Base-by-base conservation (phyloP, 2,113 vertebrate species). In the Amblyopsis rosae region DNA sequence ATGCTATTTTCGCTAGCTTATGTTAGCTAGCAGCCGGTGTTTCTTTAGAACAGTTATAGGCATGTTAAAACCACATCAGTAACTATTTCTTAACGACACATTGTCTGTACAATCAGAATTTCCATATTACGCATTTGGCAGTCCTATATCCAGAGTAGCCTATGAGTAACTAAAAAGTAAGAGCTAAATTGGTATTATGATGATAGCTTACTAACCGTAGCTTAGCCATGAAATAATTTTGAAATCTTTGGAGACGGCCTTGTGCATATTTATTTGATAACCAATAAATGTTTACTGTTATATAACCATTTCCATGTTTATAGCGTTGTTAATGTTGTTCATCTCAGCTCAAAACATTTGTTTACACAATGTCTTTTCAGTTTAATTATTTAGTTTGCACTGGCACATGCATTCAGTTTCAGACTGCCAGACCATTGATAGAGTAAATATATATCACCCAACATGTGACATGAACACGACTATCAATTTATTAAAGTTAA, bases 401-500 rank as follows among this genome's bases (percentile, higher is more conserved):
- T 72, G 54, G 50, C 86, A 87, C 83, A 86, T 87, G 82, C 85
- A 46, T 88, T 88, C 85, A 86, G 47, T 76, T 81, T 86, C 80
- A 51, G 81, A 69, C 70, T 76, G 67, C 50, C 76, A 65, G 19
- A 58, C 17, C 48, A 12, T 61, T 61, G 5, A 48, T 35, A 17
- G 80, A 51, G 13, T 46, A 61, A 78, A 72, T 83, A 68, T 78
- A 4, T 57, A 62, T 70, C 67, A 65, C 65, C 13, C 15, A 69
- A 68, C 49, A 4, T 88, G 74, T 79, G 49, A 54, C 57, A 62
- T 82, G 66, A 76, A 82, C 59, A 62, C 76, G 50, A 79, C 68
- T 90, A 77, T 86, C 73, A 70, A 87, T 90, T 81, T 87, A 82
- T 91, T 77, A 67, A 91, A 90, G 86, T 84, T 49, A 76, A 83